A percentile compares a stretch with the other conserved stretches of the same genome.
phyloP scores from a whole-genome alignment of 2,113 vertebrate species.

The Gavialis gangeticus region DNA sequence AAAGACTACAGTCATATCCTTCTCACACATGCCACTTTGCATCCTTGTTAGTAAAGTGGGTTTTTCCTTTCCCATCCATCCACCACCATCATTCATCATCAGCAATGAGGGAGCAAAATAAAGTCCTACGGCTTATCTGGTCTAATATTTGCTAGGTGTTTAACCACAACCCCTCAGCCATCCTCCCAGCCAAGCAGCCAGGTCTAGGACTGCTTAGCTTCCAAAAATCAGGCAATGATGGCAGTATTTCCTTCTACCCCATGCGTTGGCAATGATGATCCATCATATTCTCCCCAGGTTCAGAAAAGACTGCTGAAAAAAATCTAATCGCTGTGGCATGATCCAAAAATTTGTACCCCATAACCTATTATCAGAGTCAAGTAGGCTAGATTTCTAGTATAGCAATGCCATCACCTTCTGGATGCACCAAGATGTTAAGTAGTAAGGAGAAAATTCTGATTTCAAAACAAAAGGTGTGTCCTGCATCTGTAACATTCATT shows the following conservation, averaged over 20 bases:
- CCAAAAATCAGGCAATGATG: background rate
- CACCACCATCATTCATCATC: no score
- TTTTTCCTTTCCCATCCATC: no score
- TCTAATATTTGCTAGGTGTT: fast-evolving
- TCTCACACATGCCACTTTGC: background rate
- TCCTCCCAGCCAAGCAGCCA: fast-evolving
- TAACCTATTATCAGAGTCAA: background rate
- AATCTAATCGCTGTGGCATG: background rate
- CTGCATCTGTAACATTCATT: background rate
- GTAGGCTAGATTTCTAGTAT: background rate
- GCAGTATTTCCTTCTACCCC: background rate
- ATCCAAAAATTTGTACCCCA: background rate
- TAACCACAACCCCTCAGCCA: background rate
- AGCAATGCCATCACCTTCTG: background rate
- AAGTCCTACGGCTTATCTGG: background rate
- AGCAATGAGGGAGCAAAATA: background rate
- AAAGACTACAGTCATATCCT: background rate
- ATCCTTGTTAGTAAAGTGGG: background rate
- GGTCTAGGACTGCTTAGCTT: background rate
- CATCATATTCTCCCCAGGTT: background rate
- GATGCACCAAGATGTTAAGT: background rate
- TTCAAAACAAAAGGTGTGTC: background rate
- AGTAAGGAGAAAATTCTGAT: background rate
- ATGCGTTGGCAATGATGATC: background rate
- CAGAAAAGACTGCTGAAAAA: background rate